These are phyloP conservation scores for Acanthacorydalis orientalis DNA, from an alignment of 2,888 invertebrate genomes.

Conservation along the genomic window DNA sequence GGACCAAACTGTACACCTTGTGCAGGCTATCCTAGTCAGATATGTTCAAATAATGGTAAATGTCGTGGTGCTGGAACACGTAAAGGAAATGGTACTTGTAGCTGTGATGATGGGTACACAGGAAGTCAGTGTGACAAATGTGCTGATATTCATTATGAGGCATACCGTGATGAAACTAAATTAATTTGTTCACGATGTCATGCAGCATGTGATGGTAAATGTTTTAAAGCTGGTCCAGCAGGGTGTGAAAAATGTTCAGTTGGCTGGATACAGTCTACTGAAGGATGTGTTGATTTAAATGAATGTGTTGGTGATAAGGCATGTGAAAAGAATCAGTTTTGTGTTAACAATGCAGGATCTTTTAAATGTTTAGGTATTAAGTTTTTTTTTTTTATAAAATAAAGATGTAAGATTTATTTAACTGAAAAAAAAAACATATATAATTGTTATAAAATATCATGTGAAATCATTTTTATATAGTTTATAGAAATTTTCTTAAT, in stretches of 20 bases:
- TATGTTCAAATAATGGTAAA: conserved; percentile 68
- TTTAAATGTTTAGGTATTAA: conserved; percentile 45
- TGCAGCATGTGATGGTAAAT: conserved; percentile 56
- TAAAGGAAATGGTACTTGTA: conserved; percentile 82
- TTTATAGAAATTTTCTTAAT: no score
- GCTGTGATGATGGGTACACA: conserved; percentile 66
- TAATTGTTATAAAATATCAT: no score
- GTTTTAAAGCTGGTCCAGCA: conserved; percentile 51
- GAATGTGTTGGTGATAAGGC: conserved; percentile 50
- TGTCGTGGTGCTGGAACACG: conserved; percentile 80
- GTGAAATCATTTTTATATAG: no score
- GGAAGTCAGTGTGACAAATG: conserved; percentile 71
- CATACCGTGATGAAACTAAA: conserved; percentile 57
- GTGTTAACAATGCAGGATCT: conserved; percentile 77
- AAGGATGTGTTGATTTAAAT: conserved; percentile 70
- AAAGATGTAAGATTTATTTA: not conserved
- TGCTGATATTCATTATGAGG: conserved; percentile 48
- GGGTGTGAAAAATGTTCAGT: conserved; percentile 44
- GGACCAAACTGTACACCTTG: conserved; percentile 72
- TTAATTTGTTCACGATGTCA: conserved; percentile 67
- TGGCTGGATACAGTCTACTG: conserved; percentile 58
- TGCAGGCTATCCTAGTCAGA: conserved; percentile 47
- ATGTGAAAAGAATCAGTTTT: conserved; percentile 57
- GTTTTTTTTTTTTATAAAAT: not conserved
- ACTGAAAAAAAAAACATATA: not conserved